phyloP scores from a whole-genome alignment of 2,888 invertebrate species.

The Athalia circularis region DNA sequence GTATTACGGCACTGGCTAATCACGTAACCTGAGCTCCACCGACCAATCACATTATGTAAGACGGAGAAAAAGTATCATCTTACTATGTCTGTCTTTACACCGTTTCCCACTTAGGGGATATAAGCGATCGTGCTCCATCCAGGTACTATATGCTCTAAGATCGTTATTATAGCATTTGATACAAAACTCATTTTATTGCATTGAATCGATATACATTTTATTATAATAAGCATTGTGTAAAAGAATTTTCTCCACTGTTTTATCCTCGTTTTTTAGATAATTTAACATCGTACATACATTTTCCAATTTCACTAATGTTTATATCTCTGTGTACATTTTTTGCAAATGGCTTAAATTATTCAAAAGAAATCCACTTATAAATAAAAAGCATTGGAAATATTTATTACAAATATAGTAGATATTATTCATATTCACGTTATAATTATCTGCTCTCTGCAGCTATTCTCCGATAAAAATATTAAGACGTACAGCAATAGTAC shows the following conservation, averaged over 20 bases:
- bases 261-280: not conserved
- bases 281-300: not conserved
- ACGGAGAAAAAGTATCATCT: too few species aligned
- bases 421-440: conserved; percentile 15
- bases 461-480: conserved; percentile 19
- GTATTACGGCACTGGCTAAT: too few species aligned
- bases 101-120: too few species aligned
- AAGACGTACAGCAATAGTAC: conserved; percentile 6
- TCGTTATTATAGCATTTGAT: conserved; percentile 14
- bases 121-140: too few species aligned
- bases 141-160: too few species aligned
- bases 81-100: too few species aligned
- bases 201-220: conserved; percentile 16
- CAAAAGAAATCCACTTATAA: conserved; percentile 18
- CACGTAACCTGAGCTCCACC: too few species aligned
- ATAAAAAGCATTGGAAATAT: conserved; percentile 14
- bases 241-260: not conserved
- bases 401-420: conserved; percentile 27
- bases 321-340: not conserved
- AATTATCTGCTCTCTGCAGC: conserved; percentile 4
- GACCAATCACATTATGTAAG: too few species aligned
- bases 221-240: not conserved
- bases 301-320: not conserved
- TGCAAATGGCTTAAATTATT: conserved; percentile 13
- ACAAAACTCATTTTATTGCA: conserved; percentile 20